phyloP scores from a whole-genome alignment of 2,888 invertebrate species.

The Seira ritae region DNA sequence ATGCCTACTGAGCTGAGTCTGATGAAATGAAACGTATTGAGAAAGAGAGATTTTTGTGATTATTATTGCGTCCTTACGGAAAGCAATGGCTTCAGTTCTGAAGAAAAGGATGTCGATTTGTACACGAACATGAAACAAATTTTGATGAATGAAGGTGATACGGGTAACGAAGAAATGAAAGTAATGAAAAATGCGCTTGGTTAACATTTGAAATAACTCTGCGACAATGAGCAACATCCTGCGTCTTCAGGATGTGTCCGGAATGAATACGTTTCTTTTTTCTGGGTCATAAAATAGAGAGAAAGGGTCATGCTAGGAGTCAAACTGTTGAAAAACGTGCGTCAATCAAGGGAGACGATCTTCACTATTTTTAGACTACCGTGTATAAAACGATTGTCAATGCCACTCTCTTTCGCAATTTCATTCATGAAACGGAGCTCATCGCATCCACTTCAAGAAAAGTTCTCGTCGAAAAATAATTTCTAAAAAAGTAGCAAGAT shows the following conservation, averaged over 20 bases:
- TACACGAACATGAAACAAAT: too few relatives aligned
- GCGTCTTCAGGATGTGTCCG: neutral
- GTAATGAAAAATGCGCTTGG: neutral
- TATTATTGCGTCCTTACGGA: too few relatives aligned
- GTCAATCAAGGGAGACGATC: neutral
- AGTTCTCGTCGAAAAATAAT: neutral
- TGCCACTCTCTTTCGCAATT: conserved; percentile 54
- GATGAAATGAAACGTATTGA: neutral
- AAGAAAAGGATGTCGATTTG: too few relatives aligned
- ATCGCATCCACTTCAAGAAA: neutral
- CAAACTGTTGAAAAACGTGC: neutral
- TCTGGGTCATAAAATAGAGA: conserved; percentile 5
- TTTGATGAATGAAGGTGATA: conserved; percentile 3
- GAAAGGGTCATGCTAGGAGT: conserved; percentile 11
- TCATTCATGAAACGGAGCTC: conserved; percentile 35
- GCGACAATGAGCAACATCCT: neutral
- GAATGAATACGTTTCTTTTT: neutral
- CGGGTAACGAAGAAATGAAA: neutral
- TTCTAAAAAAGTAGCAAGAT: neutral
- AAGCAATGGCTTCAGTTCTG: too few relatives aligned
- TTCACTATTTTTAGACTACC: conserved; percentile 13
- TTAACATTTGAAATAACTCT: neutral
- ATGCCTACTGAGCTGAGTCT: too few relatives aligned
- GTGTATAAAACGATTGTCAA: conserved; percentile 48
- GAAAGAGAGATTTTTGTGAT: neutral